Base-by-base conservation (phyloP, 2,113 vertebrate species). In the Gadus chalcogrammus region DNA sequence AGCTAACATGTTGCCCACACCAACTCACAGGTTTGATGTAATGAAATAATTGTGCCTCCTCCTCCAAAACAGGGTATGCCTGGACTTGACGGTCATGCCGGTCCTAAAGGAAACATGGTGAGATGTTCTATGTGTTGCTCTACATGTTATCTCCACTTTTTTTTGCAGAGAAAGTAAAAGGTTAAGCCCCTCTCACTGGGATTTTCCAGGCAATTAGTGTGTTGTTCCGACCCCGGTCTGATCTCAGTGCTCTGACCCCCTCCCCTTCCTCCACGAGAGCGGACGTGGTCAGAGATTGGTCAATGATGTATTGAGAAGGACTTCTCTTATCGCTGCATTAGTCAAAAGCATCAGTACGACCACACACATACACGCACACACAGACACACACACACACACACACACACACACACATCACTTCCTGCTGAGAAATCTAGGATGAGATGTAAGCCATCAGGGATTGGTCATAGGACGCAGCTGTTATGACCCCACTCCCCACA, bases 81-180 rank as follows among this genome's bases (percentile, higher is more conserved):
- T 69, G 97, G 96, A 77, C 24, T 98, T 58, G 97, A 99, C 79
- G 97, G 97, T 53, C 95, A 94, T 69, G 73, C 88, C 67, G 97
- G 97, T 91, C 94, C 96, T 55, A 99, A 99, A 91, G 97, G 97
- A 89, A 99, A 99, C 81, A 93, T 97, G 95, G 97, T 99, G 88
- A 84, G 95, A 88, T 71, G 16, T 61, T 72, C n/a, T 65, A 12
- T 8, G 31, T 15, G 17, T 64, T 52, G 58, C n/a, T 72, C 77
- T 68, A 13, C 68, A 15, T 64, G 69, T 73, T 63, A 0, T 52
- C 65, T 0, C 27, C 42, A 74, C 67, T 38, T 27, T 17, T 11
- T 16, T 74, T 11, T 13, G 42, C 8, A 48, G 42, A 48, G 42
- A 9, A 48, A 13, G 42, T 12, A 11, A 13, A 12, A 60, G 20